phyloP scores from a whole-genome alignment of 2,888 invertebrate species.

The Perizoma flavofasciatum region DNA sequence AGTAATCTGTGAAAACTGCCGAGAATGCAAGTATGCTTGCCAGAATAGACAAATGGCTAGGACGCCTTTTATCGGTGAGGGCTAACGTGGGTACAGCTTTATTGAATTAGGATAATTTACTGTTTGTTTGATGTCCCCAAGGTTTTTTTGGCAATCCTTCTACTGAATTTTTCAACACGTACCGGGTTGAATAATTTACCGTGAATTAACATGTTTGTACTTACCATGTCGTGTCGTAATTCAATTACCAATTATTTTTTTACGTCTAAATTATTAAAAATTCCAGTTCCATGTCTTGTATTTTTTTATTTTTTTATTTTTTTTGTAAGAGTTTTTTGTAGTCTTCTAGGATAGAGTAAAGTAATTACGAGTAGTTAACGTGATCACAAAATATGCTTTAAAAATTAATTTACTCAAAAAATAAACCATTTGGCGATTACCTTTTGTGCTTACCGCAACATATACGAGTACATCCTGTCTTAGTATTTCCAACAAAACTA shows the following conservation, averaged over 20 bases:
- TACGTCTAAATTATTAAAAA: conserved; percentile 18
- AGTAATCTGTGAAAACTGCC: too few species aligned
- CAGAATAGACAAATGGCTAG: too few species aligned
- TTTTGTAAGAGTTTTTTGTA: too few species aligned
- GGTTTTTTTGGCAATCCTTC: conserved; percentile 44
- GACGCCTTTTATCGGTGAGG: conserved; percentile 17
- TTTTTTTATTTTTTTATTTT: too few species aligned
- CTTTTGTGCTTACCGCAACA: too few species aligned
- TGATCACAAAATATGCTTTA: too few species aligned
- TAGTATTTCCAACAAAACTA: conserved; percentile 1
- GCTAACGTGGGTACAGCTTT: conserved; percentile 43
- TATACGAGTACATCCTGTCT: not conserved
- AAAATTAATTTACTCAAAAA: too few species aligned
- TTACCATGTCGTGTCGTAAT: conserved; percentile 34
- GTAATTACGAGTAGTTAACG: too few species aligned
- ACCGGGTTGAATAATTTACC: conserved; percentile 30
- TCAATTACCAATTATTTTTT: conserved; percentile 25
- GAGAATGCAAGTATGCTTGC: too few species aligned
- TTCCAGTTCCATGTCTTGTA: too few species aligned
- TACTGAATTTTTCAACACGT: conserved; percentile 31
- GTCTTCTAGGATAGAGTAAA: too few species aligned
- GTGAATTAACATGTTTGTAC: conserved; percentile 29
- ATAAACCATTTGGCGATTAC: too few species aligned
- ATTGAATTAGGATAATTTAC: conserved; percentile 71
- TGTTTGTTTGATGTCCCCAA: conserved; percentile 61